Percentiles rank a stretch among this genome's conserved stretches.
Evolutionary conservation across 2,888 invertebrate species (phyloP).

Genomic region (Galerucella pusilla): DNA sequence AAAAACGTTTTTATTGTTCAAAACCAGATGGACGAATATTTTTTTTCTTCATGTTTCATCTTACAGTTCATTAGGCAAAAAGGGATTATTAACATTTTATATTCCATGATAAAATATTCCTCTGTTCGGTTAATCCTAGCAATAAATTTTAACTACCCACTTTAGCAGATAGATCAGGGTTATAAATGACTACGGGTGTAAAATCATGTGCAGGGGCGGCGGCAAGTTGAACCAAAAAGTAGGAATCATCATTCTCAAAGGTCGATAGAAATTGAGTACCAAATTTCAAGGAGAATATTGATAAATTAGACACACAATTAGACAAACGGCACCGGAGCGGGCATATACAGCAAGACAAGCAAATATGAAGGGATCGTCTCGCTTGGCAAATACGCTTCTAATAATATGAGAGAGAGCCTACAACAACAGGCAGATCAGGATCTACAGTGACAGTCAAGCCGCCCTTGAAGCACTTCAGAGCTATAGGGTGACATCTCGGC

Average conservation of each 20-base stretch:
- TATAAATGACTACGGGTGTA: slow-evolving; percentile 43
- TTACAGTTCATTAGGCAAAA: slow-evolving; percentile 39
- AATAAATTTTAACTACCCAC: slow-evolving; percentile 43
- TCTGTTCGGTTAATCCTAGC: slow-evolving; percentile 39
- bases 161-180: slow-evolving; percentile 42
- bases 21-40: neutral
- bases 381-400: no score
- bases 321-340: no score
- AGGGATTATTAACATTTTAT: slow-evolving; percentile 41
- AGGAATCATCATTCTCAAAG: neutral
- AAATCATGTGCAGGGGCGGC: slow-evolving; percentile 32
- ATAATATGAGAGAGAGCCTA: no score
- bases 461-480: no score
- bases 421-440: no score
- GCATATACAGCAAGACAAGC: no score
- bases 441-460: no score
- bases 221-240: neutral
- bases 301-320: neutral
- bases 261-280: neutral
- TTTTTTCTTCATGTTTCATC: slow-evolving; percentile 28
- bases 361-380: no score
- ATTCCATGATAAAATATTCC: slow-evolving; percentile 42
- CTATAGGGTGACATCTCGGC: no score
- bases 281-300: neutral
- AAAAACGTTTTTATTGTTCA: no score